These are phyloP conservation scores for Megaceryle alcyon DNA, from an alignment of 2,797 vertebrate species.

Conservation along the genomic window DNA sequence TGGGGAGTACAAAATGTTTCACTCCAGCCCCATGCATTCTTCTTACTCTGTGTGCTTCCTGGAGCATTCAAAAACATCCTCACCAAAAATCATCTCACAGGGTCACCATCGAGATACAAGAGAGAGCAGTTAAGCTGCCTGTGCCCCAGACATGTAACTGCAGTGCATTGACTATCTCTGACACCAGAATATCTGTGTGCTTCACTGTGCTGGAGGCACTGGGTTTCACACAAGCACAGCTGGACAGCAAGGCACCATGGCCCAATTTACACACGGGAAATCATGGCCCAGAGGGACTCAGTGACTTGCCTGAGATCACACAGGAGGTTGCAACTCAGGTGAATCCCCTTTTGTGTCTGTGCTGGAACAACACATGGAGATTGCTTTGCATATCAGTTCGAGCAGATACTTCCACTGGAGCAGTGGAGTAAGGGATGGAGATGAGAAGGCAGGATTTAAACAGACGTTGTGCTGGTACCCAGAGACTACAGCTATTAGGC, in stretches of 20 bases:
- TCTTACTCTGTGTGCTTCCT: not conserved
- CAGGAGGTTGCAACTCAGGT: accelerated
- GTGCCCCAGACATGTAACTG: accelerated
- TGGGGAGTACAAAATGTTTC: not conserved
- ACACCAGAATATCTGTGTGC: not conserved
- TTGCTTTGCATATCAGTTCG: not conserved
- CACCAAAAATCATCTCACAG: not conserved
- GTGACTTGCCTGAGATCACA: not conserved
- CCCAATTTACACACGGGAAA: not conserved
- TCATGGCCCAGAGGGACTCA: not conserved
- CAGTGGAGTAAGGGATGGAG: not conserved
- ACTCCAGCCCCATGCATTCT: not conserved
- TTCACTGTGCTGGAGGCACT: not conserved
- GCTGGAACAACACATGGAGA: not conserved
- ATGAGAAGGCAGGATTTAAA: not conserved
- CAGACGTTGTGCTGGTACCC: not conserved
- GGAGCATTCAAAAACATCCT: not conserved
- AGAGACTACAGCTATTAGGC: not conserved
- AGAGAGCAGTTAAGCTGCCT: not conserved
- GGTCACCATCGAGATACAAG: not conserved
- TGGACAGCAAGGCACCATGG: not conserved
- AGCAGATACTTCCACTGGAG: not conserved
- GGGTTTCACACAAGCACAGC: accelerated
- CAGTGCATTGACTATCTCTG: not conserved
- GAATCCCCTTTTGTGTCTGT: not conserved